Percentiles rank a stretch among this genome's conserved stretches.
phyloP scores from a whole-genome alignment of 2,113 vertebrate species.

The Scartelaos histophorus region DNA sequence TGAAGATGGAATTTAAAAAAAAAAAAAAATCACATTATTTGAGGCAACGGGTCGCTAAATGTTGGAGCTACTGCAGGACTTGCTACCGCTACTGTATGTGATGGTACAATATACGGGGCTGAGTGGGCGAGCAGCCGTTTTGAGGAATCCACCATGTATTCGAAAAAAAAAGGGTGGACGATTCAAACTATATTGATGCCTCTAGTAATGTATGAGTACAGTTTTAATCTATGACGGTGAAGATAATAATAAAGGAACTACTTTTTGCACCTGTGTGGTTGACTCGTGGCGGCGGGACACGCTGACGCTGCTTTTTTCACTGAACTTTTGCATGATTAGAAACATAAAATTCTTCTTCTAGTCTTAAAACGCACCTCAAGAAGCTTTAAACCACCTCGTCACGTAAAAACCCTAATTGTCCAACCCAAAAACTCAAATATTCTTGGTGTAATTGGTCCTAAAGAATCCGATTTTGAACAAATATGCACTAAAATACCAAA shows the following conservation, averaged over 20 bases:
- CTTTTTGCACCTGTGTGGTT: slow-evolving; percentile 66
- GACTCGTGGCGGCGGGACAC: slow-evolving; percentile 24
- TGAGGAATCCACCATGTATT: slow-evolving; percentile 49
- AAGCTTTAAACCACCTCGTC: no score
- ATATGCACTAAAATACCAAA: no score
- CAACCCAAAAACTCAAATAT: no score
- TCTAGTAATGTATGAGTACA: slow-evolving; percentile 66
- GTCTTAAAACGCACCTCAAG: no score
- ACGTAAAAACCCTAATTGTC: no score
- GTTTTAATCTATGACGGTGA: slow-evolving; percentile 69
- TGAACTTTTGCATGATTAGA: no score
- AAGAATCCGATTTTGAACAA: no score
- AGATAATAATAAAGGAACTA: slow-evolving; percentile 73
- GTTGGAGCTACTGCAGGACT: slow-evolving; percentile 54
- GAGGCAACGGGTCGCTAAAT: slow-evolving; percentile 56
- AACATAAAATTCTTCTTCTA: no score
- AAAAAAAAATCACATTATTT: slow-evolving; percentile 48
- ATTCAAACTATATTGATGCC: slow-evolving; percentile 58
- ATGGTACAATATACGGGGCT: slow-evolving; percentile 46
- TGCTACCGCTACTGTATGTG: slow-evolving; percentile 54
- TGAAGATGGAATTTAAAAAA: slow-evolving; percentile 41
- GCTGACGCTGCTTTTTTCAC: neutral
- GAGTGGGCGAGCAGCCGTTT: slow-evolving; percentile 24
- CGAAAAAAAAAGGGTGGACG: slow-evolving; percentile 41
- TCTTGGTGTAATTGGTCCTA: no score